phyloP scores from a whole-genome alignment of 2,113 vertebrate species.

The Pollachius pollachius region DNA sequence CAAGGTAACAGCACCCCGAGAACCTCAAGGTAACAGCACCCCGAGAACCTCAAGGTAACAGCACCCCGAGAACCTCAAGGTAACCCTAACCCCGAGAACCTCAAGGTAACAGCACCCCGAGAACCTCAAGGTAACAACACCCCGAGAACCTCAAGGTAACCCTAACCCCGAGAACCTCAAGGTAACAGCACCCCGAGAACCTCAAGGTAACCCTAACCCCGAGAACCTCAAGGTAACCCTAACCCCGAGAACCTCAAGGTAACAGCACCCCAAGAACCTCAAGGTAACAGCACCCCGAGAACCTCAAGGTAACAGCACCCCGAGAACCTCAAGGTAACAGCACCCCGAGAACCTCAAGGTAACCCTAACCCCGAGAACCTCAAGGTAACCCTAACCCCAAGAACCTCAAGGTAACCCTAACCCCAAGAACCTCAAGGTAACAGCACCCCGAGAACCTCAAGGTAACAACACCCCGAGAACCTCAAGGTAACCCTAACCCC shows the following conservation, averaged over 20 bases:
- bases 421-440: no score
- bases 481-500: slow-evolving; percentile 15
- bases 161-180: slow-evolving; percentile 87
- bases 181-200: slow-evolving; percentile 63
- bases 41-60: no score
- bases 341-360: no score
- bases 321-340: slow-evolving; percentile 15
- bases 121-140: slow-evolving; percentile 75
- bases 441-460: slow-evolving; percentile 98
- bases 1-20: slow-evolving; percentile 66
- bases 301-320: slow-evolving; percentile 80
- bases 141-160: slow-evolving; percentile 35
- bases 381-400: no score
- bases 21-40: slow-evolving; percentile 48
- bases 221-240: slow-evolving; percentile 26
- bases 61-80: no score
- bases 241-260: no score
- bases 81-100: no score
- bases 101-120: slow-evolving; percentile 82
- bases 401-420: no score
- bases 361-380: slow-evolving; percentile 35
- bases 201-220: slow-evolving; percentile 39
- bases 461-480: slow-evolving; percentile 63
- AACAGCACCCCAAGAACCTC: slow-evolving; percentile 82
- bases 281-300: slow-evolving; percentile 53